Evolutionary conservation across 2,113 vertebrate genomes (phyloP), one percentile per base, ranked within the genome.

Genomic region (Antechinus flavipes): DNA sequence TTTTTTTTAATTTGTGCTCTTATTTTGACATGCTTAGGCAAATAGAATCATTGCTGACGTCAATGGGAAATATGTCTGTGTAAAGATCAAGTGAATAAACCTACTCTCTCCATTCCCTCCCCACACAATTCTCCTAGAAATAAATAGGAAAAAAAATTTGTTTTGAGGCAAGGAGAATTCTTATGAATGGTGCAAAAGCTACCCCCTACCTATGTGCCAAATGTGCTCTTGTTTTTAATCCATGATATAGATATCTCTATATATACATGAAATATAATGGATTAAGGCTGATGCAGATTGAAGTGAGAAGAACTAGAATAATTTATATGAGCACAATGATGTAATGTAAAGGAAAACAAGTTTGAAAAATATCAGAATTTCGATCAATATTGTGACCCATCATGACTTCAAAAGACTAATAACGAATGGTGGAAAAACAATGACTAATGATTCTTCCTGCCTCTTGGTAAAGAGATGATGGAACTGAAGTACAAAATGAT

Each of bases 81-180:
- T 47, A 54, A 54, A 25, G 22, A 55, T 12, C n/a, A 16, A 16
- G 53, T 91, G 94, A 95, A 76, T 49, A 19, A 0, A 58, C 54
- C 96, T 97, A 46, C 93, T 92, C 92, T 94, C 94, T 97, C 46
- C 27, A 94, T 58, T 52, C 93, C 55, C 92, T 92, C 68, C 47
- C 49, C 16, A 11, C 46, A 11, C 46, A 49, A 90, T 61, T 89
- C 47, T 53, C 46, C 94, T 94, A 46, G 95, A 96, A 52, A 94
- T 93, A 91, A 93, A 50, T 22, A 58, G 46, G 26, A 94, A 96
- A 84, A 84, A 8, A 76, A 52, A 89, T 92, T 49, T 91, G 8
- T n/a, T 93, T 53, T 4, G 5, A 24, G 9, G 76, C 42, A 23
- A 61, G 24, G 92, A 95, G 50, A 91, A 11, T 93, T 14, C 19